phyloP scores from a whole-genome alignment of 2,888 invertebrate species.

The Operophtera brumata region DNA sequence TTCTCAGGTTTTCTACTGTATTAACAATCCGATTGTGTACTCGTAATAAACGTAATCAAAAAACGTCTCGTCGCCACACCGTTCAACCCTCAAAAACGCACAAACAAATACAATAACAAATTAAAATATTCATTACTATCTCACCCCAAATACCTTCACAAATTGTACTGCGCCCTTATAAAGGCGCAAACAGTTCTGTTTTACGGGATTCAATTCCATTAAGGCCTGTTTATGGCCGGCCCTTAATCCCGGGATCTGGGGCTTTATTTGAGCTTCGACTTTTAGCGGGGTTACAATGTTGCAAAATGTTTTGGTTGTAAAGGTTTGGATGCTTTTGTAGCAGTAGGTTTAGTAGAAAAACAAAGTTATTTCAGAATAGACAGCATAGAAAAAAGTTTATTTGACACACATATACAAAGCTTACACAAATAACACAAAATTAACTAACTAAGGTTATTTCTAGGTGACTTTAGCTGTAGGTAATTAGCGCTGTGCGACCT shows the following conservation, averaged over 20 bases:
- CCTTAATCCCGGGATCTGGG: slow-evolving; percentile 40
- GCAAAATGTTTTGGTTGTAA: slow-evolving; percentile 1
- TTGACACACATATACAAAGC: no score
- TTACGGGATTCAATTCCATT: slow-evolving; percentile 67
- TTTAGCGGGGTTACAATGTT: slow-evolving; percentile 23
- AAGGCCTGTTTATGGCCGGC: slow-evolving; percentile 58
- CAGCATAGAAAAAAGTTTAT: no score
- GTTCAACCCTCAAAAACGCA: background rate
- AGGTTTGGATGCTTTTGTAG: no score
- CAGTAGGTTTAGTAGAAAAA: no score
- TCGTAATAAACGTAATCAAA: background rate
- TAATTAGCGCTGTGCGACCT: no score
- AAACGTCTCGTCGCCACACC: slow-evolving; percentile 1
- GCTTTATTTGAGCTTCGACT: slow-evolving; percentile 27
- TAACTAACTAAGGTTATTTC: no score
- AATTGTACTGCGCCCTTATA: slow-evolving; percentile 34
- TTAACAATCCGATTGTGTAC: no score
- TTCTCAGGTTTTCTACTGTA: background rate
- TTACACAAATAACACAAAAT: no score
- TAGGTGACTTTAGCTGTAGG: no score
- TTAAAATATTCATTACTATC: slow-evolving; percentile 36
- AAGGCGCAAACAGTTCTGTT: slow-evolving; percentile 44
- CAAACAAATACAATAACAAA: slow-evolving; percentile 17
- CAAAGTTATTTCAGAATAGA: no score
- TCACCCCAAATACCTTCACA: slow-evolving; percentile 29